A percentile compares a stretch with the other conserved stretches of the same genome.
These are phyloP conservation scores for Xanthorhoe designata DNA, from an alignment of 2,888 invertebrate genomes.

Conservation along the genomic window DNA sequence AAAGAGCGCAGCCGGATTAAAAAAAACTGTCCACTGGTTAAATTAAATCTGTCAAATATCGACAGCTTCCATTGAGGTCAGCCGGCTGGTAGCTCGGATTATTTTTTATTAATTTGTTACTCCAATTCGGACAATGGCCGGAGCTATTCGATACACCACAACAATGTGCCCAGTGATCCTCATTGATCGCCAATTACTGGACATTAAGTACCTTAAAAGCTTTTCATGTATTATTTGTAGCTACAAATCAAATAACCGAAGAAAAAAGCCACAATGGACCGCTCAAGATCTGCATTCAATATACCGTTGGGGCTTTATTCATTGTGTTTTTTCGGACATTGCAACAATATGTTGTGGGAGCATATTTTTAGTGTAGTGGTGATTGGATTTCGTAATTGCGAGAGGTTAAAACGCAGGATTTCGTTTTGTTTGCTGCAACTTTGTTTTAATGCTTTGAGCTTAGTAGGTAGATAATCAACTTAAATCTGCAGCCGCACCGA, in stretches of 20 bases:
- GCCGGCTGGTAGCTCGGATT: constrained; percentile 68
- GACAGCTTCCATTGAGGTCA: constrained; percentile 69
- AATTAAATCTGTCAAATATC: constrained; percentile 67
- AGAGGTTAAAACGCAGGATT: constrained; percentile 54
- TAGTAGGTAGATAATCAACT: no score
- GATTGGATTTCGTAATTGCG: constrained; percentile 56
- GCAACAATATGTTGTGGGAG: constrained; percentile 63
- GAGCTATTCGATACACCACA: constrained; percentile 73
- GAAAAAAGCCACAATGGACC: constrained; percentile 72
- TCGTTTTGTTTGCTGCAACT: background rate
- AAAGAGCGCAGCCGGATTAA: constrained; percentile 28
- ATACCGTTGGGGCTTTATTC: constrained; percentile 68
- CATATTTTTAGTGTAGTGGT: constrained; percentile 56
- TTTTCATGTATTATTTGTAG: constrained; percentile 82
- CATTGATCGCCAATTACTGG: constrained; percentile 86
- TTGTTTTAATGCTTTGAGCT: background rate
- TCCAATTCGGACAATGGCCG: constrained; percentile 69
- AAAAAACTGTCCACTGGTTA: constrained; percentile 37
- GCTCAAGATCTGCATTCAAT: constrained; percentile 76
- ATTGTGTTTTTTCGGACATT: constrained; percentile 67
- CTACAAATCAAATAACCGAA: constrained; percentile 80
- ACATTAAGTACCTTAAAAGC: constrained; percentile 85
- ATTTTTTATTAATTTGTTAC: constrained; percentile 71
- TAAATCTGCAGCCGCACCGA: no score
- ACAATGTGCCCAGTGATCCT: constrained; percentile 86